These are phyloP conservation scores for Teleogryllus occipitalis DNA, from an alignment of 1,140 invertebrate genomes.

Conservation along the genomic window DNA sequence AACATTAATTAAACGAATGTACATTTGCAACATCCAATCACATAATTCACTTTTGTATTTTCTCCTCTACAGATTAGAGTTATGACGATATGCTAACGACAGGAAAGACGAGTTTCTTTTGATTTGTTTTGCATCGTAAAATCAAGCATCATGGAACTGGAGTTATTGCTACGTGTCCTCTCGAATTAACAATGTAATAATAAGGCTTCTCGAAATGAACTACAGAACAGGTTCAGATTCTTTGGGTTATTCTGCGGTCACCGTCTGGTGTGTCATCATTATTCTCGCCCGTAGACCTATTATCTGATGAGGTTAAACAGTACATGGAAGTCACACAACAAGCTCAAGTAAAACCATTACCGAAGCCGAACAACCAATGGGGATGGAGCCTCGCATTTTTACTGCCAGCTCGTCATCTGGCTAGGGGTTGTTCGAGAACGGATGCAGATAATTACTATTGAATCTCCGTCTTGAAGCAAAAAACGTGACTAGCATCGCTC, in stretches of 20 bases:
- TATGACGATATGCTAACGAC: too few relatives aligned
- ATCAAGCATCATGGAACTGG: too few relatives aligned
- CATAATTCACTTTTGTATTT: too few relatives aligned
- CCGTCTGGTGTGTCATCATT: background rate
- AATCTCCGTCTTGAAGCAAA: background rate
- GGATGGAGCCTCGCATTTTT: background rate
- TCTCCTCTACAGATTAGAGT: too few relatives aligned
- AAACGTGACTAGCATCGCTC: background rate
- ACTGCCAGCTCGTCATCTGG: background rate
- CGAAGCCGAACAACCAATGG: background rate
- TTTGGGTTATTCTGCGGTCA: background rate
- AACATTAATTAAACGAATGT: too few relatives aligned
- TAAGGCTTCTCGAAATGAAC: background rate
- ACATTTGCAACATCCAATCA: too few relatives aligned
- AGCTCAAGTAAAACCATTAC: background rate
- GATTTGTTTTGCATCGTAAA: too few relatives aligned
- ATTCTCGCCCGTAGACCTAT: background rate
- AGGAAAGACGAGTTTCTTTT: too few relatives aligned
- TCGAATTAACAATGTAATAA: background rate
- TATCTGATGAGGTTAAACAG: background rate
- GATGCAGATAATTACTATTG: background rate
- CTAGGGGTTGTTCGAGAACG: background rate
- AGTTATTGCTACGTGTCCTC: too few relatives aligned
- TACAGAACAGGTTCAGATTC: background rate
- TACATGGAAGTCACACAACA: background rate